A percentile compares a stretch with the other conserved stretches of the same genome.
phyloP scores from a whole-genome alignment of 92 coral and sea anemone species.

The Porites rus region DNA sequence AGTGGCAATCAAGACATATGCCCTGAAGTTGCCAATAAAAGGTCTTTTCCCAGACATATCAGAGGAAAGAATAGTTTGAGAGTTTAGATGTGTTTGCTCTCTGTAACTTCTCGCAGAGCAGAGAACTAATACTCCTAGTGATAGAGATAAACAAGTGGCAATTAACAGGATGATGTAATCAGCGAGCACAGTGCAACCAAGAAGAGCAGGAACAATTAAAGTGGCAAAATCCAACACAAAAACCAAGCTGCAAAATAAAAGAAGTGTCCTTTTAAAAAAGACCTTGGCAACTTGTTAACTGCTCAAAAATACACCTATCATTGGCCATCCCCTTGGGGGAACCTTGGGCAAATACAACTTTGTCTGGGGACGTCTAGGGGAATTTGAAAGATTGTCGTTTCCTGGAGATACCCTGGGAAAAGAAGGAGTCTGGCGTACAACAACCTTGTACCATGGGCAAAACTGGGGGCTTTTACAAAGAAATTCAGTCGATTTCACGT shows the following conservation, averaged over 20 bases:
- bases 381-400: too few relatives aligned
- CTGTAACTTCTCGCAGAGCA: neutral
- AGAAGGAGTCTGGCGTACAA: too few relatives aligned
- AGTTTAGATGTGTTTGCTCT: neutral
- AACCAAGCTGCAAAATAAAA: constrained; percentile 61
- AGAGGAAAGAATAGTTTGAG: constrained; percentile 5
- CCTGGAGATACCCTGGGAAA: too few relatives aligned
- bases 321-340: too few relatives aligned
- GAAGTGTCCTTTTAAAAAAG: neutral
- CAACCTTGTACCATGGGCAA: too few relatives aligned
- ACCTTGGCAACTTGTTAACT: neutral
- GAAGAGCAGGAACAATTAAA: constrained; percentile 74
- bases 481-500: too few relatives aligned
- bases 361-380: too few relatives aligned
- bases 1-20: constrained; percentile 90
- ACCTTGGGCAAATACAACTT: too few relatives aligned
- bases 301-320: neutral
- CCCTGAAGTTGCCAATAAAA: constrained; percentile 85
- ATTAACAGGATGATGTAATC: constrained; percentile 59
- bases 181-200: constrained; percentile 77
- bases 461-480: too few relatives aligned
- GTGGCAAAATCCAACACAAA: constrained; percentile 70
- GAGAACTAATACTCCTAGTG: constrained; percentile 3
- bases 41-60: constrained; percentile 66
- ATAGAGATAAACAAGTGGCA: constrained; percentile 21